Evolutionary conservation across 2,113 vertebrate genomes (phyloP), one percentile per base, ranked within the genome.

Genomic region (Panthera uncia): DNA sequence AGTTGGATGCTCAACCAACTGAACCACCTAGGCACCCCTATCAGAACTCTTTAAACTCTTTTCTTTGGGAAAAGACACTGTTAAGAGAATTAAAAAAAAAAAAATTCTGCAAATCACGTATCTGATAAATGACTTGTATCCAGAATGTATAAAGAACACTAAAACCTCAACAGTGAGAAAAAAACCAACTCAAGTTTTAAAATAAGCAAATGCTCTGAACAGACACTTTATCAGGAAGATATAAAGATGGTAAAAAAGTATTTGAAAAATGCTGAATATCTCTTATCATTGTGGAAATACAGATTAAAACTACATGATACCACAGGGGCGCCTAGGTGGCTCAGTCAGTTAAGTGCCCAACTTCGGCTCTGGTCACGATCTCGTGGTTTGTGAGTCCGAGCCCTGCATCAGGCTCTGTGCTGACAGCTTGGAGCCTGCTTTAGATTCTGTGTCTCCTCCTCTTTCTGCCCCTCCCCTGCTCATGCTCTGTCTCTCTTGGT

Each of bases 221-320:
- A 78, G 21, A 84, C 1, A 57, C 69, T 55, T 76, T 15, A 84
- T 36, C 27, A 83, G 55, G 23, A 85, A 68, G 50, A 84, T 36
- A 45, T 21, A 85, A 85, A 13, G 38, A 83, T 57, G 61, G 16
- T 25, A 91, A 71, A 79, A 57, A 86, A 86, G 38, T 19, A 63
- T 52, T 76, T 85, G 55, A 84, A 84, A 63, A 84, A 74, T 31
- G 41, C 1, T 31, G 14, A 76, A 10, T 11, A 80, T 36, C 73
- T 69, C 11, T 57, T 94, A 15, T 65, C 65, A 73, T 50, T 80
- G 50, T 29, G n/a, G n/a, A 92, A 73, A 81, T 81, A 19, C 55
- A 65, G n/a, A 87, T 71, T 95, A 95, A 65, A 92, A 92, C n/a
- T 80, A 79, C 68, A 52, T 61, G 33, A 33, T 48, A 45, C 45